Percentiles rank a stretch among this genome's conserved stretches.
These are phyloP conservation scores for Ia io DNA, from an alignment of 2,113 vertebrate genomes.

Conservation along the genomic window DNA sequence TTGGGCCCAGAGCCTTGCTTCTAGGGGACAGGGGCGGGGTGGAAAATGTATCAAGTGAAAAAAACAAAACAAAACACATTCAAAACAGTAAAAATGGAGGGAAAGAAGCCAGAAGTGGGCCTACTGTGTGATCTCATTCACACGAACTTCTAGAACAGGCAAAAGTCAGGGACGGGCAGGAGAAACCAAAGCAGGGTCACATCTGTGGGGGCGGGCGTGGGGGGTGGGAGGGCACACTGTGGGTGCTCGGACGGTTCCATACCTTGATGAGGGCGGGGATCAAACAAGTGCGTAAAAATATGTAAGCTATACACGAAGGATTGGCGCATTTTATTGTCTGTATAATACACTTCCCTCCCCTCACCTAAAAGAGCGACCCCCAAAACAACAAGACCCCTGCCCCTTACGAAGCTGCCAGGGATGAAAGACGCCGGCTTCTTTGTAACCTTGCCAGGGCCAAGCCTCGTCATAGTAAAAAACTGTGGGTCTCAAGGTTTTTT, in stretches of 20 bases:
- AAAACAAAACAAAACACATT: background rate
- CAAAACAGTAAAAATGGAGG: background rate
- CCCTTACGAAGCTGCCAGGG: accelerated
- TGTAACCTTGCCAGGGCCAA: accelerated
- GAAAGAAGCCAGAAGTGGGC: background rate
- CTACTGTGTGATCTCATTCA: accelerated
- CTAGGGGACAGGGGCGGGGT: accelerated
- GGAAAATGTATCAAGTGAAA: background rate
- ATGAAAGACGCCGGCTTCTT: accelerated
- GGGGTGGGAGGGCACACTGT: accelerated
- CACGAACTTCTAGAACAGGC: background rate
- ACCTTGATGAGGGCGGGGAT: accelerated
- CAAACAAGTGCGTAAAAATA: accelerated
- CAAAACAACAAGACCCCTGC: background rate
- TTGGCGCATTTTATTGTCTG: accelerated
- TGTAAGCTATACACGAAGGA: accelerated
- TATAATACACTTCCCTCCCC: accelerated
- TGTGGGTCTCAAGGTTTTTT: background rate
- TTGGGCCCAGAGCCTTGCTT: background rate
- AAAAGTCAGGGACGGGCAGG: accelerated
- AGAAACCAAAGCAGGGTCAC: accelerated
- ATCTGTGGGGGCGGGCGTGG: accelerated
- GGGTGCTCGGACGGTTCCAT: background rate
- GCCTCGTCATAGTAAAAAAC: accelerated
- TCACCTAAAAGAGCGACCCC: background rate